Percentiles rank a stretch among this genome's conserved stretches.
Conservation (phyloP, 2,888 invertebrate species). For the Hypercompe scribonia region DNA sequence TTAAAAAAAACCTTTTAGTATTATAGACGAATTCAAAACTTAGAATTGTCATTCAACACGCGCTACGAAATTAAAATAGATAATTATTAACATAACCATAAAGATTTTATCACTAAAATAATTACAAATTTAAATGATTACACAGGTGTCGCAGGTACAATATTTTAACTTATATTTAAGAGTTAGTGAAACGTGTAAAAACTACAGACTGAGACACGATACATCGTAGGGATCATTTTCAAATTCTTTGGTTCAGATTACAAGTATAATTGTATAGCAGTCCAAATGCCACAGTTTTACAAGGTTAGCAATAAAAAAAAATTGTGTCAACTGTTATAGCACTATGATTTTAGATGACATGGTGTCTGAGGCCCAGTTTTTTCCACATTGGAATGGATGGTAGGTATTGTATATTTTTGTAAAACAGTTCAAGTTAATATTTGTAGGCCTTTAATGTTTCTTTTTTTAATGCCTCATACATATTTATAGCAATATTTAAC, state of each 20-base stretch:
- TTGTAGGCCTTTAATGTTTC: neutral
- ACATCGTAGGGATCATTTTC: slow-evolving; percentile 53
- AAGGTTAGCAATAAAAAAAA: neutral
- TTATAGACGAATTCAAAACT: neutral
- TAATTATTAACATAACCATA: slow-evolving; percentile 10
- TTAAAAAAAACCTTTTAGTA: neutral
- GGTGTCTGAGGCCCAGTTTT: neutral
- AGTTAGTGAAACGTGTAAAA: slow-evolving; percentile 44
- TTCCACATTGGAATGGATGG: neutral
- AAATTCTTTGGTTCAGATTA: slow-evolving; percentile 54
- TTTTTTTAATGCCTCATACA: neutral
- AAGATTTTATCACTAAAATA: slow-evolving; percentile 29
- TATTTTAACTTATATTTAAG: slow-evolving; percentile 55
- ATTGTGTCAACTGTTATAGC: neutral
- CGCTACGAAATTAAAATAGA: neutral
- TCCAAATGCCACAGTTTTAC: slow-evolving; percentile 41
- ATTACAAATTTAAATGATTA: slow-evolving; percentile 39
- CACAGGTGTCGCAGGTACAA: slow-evolving; percentile 69
- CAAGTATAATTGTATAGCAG: slow-evolving; percentile 35
- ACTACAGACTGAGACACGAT: slow-evolving; percentile 35
- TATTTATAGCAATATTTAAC: neutral
- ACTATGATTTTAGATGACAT: neutral
- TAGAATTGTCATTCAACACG: neutral
- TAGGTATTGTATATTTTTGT: neutral
- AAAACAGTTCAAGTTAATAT: neutral